Evolutionary conservation across 2,797 vertebrate genomes (phyloP), one percentile per base, ranked within the genome.

Genomic region (Calcarius lapponicus): DNA sequence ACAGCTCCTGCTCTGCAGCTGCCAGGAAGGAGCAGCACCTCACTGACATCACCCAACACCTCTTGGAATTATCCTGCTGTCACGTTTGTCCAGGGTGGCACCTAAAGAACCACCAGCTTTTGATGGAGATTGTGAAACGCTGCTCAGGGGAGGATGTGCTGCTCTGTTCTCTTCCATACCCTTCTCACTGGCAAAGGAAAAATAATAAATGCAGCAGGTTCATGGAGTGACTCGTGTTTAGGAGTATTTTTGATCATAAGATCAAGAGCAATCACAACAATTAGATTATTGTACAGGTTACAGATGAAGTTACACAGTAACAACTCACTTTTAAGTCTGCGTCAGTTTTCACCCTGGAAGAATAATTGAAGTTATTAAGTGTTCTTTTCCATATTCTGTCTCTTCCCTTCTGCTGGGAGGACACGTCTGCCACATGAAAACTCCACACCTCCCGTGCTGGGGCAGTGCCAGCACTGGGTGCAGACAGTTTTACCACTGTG

Each of bases 271-370:
- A 88, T 60, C 67, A 60, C 72, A 56, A 69, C 54, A 40, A 22
- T 43, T 26, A 48, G 8, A n/a, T 88, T 34, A 58, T 7, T 38
- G 32, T 38, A 53, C 7, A 73, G 60, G 29, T 74, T 65, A 54
- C 60, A 24, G 60, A 71, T 21, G 72, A 66, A 81, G 32, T 76
- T 64, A 56, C 28, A 47, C 54, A 38, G 66, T 22, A 67, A 83
- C 48, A 40, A 87, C 47, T 93, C 54, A 20, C 86, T 96, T 86
- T 73, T 53, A 88, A 90, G 40, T 28, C 66, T 56, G 67, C 14
- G 1, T 53, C 56, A 25, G 0, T 87, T 89, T 73, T 80, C 71
- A 87, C 43, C 73, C 70, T 65, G 38, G 31, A 20, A 84, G 43
- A 81, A 48, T 58, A 69, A 90, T 7, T 82, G 28, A 61, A 14